Percentiles rank a stretch among this genome's conserved stretches.
phyloP scores from a whole-genome alignment of 2,113 vertebrate species.

The Ptilonorhynchus violaceus region DNA sequence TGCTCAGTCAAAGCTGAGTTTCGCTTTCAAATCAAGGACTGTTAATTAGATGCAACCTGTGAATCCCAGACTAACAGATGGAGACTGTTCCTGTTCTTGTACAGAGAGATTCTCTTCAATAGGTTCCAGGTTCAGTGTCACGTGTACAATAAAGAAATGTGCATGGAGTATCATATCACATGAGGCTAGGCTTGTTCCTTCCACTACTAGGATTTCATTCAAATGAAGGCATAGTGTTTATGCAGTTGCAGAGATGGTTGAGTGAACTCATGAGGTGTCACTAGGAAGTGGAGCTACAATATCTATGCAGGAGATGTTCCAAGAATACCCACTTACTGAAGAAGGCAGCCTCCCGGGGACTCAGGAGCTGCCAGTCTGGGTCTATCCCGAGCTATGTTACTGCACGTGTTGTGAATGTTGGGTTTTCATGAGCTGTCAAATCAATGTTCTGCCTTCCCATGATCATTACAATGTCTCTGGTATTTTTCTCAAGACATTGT shows the following conservation, averaged over 20 bases:
- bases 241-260: neutral
- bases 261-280: neutral
- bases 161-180: neutral
- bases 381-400: neutral
- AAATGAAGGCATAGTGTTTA: neutral
- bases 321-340: neutral
- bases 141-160: neutral
- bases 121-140: neutral
- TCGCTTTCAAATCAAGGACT: neutral
- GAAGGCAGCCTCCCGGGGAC: rapidly evolving
- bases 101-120: neutral
- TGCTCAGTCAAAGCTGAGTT: neutral
- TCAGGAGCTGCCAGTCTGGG: neutral
- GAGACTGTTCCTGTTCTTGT: neutral
- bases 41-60: neutral
- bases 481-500: neutral
- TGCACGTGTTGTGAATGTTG: neutral
- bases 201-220: neutral
- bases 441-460: neutral
- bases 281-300: neutral
- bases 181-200: neutral
- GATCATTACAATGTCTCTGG: neutral
- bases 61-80: neutral
- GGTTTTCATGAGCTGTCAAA: neutral
- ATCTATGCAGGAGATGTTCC: neutral